Conservation (phyloP, 2,888 invertebrate genomes). For the Rotaria macrura region DNA sequence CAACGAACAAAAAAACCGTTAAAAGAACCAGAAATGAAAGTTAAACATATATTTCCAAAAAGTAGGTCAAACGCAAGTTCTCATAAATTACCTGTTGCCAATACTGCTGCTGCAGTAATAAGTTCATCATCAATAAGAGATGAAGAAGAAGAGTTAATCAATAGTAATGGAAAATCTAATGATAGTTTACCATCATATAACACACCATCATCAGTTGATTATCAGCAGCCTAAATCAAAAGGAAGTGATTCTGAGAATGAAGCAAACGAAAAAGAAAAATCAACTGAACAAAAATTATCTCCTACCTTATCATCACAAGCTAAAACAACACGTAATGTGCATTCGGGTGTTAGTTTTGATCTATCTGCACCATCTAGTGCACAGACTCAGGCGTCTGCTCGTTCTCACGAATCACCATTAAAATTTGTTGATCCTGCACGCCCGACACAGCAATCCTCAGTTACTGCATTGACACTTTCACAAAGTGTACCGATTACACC, state of each 20-base stretch:
- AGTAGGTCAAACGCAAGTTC: slow-evolving; percentile 17
- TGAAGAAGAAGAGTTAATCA: neutral
- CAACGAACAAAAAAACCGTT: neutral
- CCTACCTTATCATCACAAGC: neutral
- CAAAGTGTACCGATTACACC: neutral
- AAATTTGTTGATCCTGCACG: neutral
- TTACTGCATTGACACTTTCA: neutral
- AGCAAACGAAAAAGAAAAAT: neutral
- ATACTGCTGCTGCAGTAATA: neutral
- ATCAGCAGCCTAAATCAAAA: neutral
- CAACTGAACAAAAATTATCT: neutral
- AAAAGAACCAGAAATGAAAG: neutral
- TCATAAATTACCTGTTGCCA: neutral
- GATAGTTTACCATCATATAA: neutral
- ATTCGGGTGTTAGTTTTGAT: neutral
- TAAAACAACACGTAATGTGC: neutral
- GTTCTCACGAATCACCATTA: neutral
- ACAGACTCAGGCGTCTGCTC: neutral
- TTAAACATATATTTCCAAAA: slow-evolving; percentile 5
- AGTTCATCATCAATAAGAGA: neutral
- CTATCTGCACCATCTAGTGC: neutral
- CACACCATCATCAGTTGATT: neutral
- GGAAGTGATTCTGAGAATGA: neutral
- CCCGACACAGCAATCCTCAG: neutral
- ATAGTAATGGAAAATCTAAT: neutral